A percentile compares a stretch with the other conserved stretches of the same genome.
phyloP scores from a whole-genome alignment of 1,140 invertebrate genomes.

The Bombus fervidus region DNA sequence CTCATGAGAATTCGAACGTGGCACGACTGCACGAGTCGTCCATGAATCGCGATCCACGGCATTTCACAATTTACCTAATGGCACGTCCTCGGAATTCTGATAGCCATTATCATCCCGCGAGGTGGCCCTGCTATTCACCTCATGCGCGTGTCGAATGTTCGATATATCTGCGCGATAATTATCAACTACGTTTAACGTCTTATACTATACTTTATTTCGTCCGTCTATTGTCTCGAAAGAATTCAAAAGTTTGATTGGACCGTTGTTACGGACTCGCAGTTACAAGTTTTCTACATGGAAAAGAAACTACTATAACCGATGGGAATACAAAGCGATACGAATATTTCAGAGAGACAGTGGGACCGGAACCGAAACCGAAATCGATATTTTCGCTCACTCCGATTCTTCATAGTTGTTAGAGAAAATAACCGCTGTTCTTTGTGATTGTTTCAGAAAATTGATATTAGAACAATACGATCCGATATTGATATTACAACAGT shows the following conservation, averaged over 20 bases:
- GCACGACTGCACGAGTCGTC: constrained; percentile 53
- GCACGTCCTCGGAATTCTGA: constrained; percentile 70
- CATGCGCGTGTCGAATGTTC: constrained; percentile 22
- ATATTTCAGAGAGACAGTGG: too few relatives aligned
- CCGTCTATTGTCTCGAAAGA: neutral
- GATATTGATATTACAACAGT: too few relatives aligned
- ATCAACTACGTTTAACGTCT: constrained; percentile 24
- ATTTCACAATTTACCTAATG: constrained; percentile 73
- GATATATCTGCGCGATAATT: constrained; percentile 50
- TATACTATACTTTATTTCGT: neutral
- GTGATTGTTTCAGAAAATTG: too few relatives aligned
- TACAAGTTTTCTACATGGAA: too few relatives aligned
- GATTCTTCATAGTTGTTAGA: too few relatives aligned
- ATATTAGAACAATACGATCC: too few relatives aligned
- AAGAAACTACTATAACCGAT: too few relatives aligned
- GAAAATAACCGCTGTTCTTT: too few relatives aligned
- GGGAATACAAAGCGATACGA: too few relatives aligned
- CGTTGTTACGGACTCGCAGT: too few relatives aligned
- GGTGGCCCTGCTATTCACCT: constrained; percentile 33
- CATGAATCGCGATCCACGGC: constrained; percentile 52
- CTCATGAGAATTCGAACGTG: constrained; percentile 69
- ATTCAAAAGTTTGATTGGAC: neutral
- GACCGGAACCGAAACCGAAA: too few relatives aligned
- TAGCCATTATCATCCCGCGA: constrained; percentile 63
- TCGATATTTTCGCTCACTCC: too few relatives aligned